Percentiles rank a stretch among this genome's conserved stretches.
These are phyloP conservation scores for Lasioglossum morio DNA, from an alignment of 2,888 invertebrate species.

Conservation along the genomic window DNA sequence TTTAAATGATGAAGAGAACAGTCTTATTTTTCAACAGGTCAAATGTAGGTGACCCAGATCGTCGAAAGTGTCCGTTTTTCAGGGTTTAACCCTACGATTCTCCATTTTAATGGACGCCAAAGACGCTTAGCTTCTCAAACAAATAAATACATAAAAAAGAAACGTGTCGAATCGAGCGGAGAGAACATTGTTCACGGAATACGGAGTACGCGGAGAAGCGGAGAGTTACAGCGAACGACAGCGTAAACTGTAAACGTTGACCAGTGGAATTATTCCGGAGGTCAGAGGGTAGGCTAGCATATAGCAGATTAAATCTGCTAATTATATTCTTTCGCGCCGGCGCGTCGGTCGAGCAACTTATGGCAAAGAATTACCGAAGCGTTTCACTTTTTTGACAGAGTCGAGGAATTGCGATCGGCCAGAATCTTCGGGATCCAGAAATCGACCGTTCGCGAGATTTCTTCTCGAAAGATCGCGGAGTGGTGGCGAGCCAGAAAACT, in stretches of 20 bases:
- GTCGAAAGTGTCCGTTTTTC: background rate
- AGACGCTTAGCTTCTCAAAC: background rate
- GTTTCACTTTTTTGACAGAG: background rate
- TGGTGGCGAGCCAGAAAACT: background rate
- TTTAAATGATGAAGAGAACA: no score
- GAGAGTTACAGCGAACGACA: background rate
- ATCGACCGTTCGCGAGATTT: background rate
- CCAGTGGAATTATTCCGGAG: slow-evolving; percentile 77
- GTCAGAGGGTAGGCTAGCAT: slow-evolving; percentile 69
- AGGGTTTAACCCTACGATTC: background rate
- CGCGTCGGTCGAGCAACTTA: background rate
- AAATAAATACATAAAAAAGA: background rate
- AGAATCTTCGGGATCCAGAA: background rate
- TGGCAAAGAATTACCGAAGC: background rate
- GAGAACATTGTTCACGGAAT: background rate
- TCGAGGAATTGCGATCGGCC: background rate
- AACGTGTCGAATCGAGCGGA: background rate
- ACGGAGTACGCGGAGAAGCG: slow-evolving; percentile 29
- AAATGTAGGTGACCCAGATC: no score
- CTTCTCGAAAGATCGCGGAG: no score
- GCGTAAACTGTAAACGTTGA: slow-evolving; percentile 2
- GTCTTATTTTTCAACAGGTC: no score
- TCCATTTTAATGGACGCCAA: background rate
- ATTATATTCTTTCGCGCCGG: slow-evolving; percentile 51
- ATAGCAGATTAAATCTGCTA: slow-evolving; percentile 68